phyloP scores from a whole-genome alignment of 2,113 vertebrate genomes.

The Oenanthe melanoleuca region DNA sequence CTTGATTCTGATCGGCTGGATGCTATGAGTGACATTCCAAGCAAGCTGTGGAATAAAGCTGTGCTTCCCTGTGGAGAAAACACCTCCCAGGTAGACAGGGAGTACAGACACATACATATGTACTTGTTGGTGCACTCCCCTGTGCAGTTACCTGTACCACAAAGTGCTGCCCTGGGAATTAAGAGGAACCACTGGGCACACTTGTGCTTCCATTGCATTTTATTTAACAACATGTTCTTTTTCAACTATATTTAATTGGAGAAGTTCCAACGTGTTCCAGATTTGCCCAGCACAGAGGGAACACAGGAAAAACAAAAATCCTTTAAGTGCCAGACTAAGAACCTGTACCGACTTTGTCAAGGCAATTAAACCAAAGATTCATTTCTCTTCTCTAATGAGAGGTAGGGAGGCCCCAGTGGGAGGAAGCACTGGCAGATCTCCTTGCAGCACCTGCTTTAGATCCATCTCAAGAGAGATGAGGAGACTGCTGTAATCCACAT shows the following conservation, averaged over 20 bases:
- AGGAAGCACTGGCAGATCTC: neutral
- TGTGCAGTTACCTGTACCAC: neutral
- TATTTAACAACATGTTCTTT: neutral
- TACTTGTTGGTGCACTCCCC: neutral
- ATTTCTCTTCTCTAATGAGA: neutral
- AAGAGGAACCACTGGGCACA: neutral
- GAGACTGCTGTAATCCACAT: neutral
- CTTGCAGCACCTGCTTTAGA: neutral
- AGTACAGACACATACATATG: accelerated
- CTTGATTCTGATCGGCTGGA: neutral
- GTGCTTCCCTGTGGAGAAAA: neutral
- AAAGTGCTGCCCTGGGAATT: neutral
- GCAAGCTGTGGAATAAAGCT: accelerated
- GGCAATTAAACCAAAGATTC: neutral
- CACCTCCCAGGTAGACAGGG: neutral
- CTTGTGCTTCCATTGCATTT: neutral
- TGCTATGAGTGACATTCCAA: neutral
- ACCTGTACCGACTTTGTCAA: neutral
- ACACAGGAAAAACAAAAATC: neutral
- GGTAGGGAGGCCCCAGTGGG: neutral
- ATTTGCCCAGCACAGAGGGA: neutral
- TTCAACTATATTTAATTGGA: neutral
- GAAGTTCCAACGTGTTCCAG: neutral
- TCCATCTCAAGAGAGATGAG: neutral
- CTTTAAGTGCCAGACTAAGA: neutral